Evolutionary conservation across 2,888 invertebrate genomes (phyloP).

Genomic region (Saturnia japonica): DNA sequence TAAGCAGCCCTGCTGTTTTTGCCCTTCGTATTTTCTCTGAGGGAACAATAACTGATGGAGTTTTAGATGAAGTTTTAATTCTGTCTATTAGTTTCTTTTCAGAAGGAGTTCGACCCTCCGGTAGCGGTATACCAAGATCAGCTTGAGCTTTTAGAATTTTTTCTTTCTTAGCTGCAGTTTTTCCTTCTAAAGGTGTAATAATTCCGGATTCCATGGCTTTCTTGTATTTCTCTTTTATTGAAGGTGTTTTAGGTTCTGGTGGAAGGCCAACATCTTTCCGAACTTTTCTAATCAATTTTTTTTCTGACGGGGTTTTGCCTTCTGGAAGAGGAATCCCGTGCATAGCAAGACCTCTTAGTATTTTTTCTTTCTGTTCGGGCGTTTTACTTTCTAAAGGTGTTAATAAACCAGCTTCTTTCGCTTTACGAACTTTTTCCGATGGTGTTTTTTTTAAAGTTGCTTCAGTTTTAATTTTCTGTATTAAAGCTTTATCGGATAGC

Average conservation of each 20-base stretch:
- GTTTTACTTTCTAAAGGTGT: constrained; percentile 43
- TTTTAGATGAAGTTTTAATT: constrained; percentile 27
- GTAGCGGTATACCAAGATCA: constrained; percentile 37
- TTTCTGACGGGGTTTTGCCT: constrained; percentile 29
- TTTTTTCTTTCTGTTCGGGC: constrained; percentile 38
- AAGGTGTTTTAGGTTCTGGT: constrained; percentile 33
- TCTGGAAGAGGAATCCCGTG: constrained; percentile 36
- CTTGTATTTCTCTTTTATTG: constrained; percentile 29
- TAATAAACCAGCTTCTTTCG: constrained; percentile 36
- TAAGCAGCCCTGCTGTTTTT: constrained; percentile 34
- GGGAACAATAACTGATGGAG: constrained; percentile 18
- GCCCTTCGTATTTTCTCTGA: constrained; percentile 37
- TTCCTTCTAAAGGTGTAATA: constrained; percentile 42
- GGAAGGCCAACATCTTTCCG: constrained; percentile 30
- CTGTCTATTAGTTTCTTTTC: constrained; percentile 38
- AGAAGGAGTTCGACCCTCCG: constrained; percentile 41
- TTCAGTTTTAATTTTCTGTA: constrained; percentile 27
- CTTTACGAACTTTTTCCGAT: constrained; percentile 31
- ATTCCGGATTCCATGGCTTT: constrained; percentile 37
- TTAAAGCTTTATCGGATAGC: constrained; percentile 39
- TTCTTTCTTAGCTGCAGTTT: constrained; percentile 38
- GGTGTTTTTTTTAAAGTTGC: constrained; percentile 5
- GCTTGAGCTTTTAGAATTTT: constrained; percentile 35
- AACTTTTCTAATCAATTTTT: constrained; percentile 31
- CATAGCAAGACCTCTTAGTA: constrained; percentile 35